A percentile compares a stretch with the other conserved stretches of the same genome.
Conservation (phyloP, 1,140 invertebrate species). For the Dolichoris vasculosae region DNA sequence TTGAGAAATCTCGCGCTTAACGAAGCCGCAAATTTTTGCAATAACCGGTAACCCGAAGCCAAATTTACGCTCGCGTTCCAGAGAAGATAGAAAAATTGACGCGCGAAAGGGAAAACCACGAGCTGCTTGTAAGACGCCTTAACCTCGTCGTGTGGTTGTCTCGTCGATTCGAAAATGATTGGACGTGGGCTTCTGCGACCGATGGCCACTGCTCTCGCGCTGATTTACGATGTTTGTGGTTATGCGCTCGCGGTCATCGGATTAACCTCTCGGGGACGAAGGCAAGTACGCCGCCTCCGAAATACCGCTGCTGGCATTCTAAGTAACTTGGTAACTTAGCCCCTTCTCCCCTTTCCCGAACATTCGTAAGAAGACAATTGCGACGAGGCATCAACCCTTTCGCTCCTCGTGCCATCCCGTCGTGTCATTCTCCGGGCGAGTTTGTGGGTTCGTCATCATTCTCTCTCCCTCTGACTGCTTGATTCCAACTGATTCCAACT, state of each 20-base stretch:
- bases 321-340: conserved; percentile 25
- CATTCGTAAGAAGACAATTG: background rate
- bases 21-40: background rate
- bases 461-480: conserved; percentile 16
- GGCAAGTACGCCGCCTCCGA: conserved; percentile 33
- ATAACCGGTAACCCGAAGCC: background rate
- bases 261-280: conserved; percentile 58
- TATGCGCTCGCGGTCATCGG: conserved; percentile 60
- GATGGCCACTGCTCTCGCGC: background rate
- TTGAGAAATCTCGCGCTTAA: too few species aligned
- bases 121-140: conserved; percentile 27
- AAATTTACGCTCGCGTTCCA: background rate
- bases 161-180: conserved; percentile 43
- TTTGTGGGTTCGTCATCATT: conserved; percentile 27
- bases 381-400: conserved; percentile 52
- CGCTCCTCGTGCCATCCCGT: conserved; percentile 44
- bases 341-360: background rate
- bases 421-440: conserved; percentile 54
- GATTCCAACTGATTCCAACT: too few species aligned
- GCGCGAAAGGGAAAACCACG: conserved; percentile 5
- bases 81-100: background rate
- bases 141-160: conserved; percentile 33
- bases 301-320: conserved; percentile 54
- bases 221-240: conserved; percentile 66
- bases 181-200: background rate